Base-by-base conservation (phyloP, 1,140 invertebrate genomes). In the Luehdorfia chinensis region DNA sequence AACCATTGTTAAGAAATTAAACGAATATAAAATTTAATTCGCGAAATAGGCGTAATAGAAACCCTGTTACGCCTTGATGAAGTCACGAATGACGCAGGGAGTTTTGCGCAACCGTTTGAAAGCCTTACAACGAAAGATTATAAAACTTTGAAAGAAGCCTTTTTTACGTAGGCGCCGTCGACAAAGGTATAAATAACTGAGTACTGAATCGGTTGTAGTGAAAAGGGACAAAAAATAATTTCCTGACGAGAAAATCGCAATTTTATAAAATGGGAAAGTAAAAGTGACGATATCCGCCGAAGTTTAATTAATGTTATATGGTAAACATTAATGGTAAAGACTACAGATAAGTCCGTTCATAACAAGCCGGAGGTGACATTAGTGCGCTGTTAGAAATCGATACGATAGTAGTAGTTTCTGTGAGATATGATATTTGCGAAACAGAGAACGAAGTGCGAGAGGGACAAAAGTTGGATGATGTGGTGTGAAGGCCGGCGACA, bases 401-500 rank as follows among this genome's bases (percentile, higher is more conserved):
- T 41, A 13, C 11, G 25, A 25, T 7, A 25, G 12, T 25, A 7
- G 37, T 12, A 27, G 23, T 41, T 27, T 14, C 14, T 25, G 15
- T 9, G 21, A 11, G 37, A 27, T 7, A 33, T 5, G 21, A 25
- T 4, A 14, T 39, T 39, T 11, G 36, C 13, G 12, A 12, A 39
- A 39, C 9, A 27, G 21, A 27, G 37, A 15, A 11, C 4, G 8
- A 5, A 30, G 31, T 53, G 31, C 37, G 37, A 48, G 34, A 9
- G 31, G 39, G 21, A 46, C 39, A 44, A 36, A 7, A 33, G 31
- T 18, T 19, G 45, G 33, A 16, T 49, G 55, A 23, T 36, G 43
- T 23, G 21, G 43, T 43, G 46, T 45, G 54, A 39, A 55, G 50
- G 51, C 51, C 39, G 52, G 53, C 41, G 47, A 30, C 61, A 50